Percentiles rank a stretch among this genome's conserved stretches.
phyloP scores from a whole-genome alignment of 2,797 vertebrate species.

The Falco columbarius region DNA sequence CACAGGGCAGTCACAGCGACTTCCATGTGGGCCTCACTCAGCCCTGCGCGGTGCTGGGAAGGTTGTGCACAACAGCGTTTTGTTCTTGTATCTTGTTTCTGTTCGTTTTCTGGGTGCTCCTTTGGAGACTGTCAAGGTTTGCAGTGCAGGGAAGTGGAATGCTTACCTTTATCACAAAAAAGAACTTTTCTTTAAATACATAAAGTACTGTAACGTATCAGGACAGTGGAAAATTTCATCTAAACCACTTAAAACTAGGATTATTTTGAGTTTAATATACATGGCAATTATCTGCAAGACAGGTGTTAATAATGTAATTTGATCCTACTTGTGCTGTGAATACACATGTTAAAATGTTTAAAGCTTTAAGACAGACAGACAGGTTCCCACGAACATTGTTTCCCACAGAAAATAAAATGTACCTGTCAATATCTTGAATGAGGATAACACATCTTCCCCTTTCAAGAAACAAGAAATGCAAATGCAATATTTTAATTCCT shows the following conservation, averaged over 20 bases:
- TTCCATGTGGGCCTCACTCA: accelerated
- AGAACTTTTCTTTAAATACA: not conserved
- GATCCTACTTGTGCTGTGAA: not conserved
- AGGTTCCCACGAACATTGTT: not conserved
- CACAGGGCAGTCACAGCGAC: accelerated
- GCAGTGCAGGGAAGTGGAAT: not conserved
- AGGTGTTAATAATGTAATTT: not conserved
- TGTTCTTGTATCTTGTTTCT: not conserved
- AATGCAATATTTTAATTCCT: not conserved
- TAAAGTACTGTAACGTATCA: not conserved
- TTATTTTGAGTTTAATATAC: not conserved
- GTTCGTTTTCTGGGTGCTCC: not conserved
- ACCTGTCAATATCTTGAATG: not conserved
- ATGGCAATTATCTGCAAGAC: not conserved
- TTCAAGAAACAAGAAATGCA: not conserved
- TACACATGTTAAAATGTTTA: not conserved
- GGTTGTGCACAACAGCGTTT: accelerated
- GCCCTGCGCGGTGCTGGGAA: accelerated
- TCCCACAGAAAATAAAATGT: not conserved
- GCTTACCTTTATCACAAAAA: not conserved
- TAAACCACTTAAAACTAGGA: not conserved
- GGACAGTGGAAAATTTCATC: not conserved
- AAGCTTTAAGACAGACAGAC: not conserved
- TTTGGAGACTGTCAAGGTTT: not conserved
- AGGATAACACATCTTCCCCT: not conserved